Percentiles rank a stretch among this genome's conserved stretches.
phyloP scores from a whole-genome alignment of 2,888 invertebrate species.

The Alcis repandata region DNA sequence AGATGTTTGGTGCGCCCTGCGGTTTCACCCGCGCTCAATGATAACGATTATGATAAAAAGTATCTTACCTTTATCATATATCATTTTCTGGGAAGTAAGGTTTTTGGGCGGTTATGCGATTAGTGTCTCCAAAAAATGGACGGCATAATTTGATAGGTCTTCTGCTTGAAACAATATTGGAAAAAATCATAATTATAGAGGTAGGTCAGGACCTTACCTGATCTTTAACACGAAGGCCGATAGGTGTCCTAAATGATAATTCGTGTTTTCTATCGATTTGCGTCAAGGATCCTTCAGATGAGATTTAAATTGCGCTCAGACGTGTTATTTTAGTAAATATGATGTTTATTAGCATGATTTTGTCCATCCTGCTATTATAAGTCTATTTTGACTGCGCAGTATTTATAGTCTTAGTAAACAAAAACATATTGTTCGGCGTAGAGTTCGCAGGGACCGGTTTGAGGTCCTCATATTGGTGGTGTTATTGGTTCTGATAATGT shows the following conservation, averaged over 20 bases:
- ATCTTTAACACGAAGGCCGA: not conserved
- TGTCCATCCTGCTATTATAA: conserved; percentile 16
- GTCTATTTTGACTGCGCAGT: conserved; percentile 26
- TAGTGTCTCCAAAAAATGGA: too few relatives aligned
- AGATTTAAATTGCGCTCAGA: conserved; percentile 16
- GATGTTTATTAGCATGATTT: conserved; percentile 18
- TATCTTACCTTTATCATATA: too few relatives aligned
- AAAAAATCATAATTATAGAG: too few relatives aligned
- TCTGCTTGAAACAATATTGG: too few relatives aligned
- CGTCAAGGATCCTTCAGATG: conserved; percentile 13
- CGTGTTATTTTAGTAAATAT: conserved; percentile 18
- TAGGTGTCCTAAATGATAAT: not conserved
- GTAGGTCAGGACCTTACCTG: too few relatives aligned
- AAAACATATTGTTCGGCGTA: conserved; percentile 11
- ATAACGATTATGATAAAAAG: too few relatives aligned
- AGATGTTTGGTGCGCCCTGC: too few relatives aligned
- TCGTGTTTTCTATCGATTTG: not conserved
- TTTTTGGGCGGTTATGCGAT: too few relatives aligned
- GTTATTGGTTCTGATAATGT: conserved; percentile 8
- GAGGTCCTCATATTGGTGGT: not conserved
- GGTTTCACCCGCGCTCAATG: too few relatives aligned
- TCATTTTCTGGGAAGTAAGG: too few relatives aligned
- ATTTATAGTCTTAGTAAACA: conserved; percentile 23
- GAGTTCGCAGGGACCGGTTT: conserved; percentile 17
- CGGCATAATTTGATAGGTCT: too few relatives aligned